A percentile compares a stretch with the other conserved stretches of the same genome.
Conservation (phyloP, 2,113 vertebrate species). For the Grammomys surdaster region DNA sequence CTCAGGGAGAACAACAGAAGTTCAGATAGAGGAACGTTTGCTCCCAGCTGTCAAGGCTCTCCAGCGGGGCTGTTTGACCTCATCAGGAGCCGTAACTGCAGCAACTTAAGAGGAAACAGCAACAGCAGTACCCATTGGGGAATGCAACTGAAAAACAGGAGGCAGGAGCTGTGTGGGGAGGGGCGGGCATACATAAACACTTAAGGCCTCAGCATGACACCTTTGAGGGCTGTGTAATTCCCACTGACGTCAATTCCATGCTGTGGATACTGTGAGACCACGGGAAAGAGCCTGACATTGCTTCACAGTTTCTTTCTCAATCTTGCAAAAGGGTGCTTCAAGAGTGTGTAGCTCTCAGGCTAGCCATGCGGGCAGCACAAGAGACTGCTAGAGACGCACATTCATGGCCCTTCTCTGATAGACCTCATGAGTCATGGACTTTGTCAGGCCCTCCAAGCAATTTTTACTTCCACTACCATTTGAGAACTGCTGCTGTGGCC, state of each 20-base stretch:
- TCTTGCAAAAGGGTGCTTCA: not conserved
- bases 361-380: not conserved
- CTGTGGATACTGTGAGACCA: constrained; percentile 45
- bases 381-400: not conserved
- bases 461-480: constrained; percentile 6
- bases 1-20: constrained; percentile 47
- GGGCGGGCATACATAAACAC: constrained; percentile 63
- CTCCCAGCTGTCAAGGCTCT: constrained; percentile 59
- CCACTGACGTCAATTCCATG: constrained; percentile 78
- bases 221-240: constrained; percentile 69
- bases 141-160: constrained; percentile 76
- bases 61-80: constrained; percentile 77
- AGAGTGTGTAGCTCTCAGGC: constrained; percentile 13
- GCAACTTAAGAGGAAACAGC: constrained; percentile 69
- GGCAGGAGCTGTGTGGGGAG: constrained; percentile 19
- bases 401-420: not conserved
- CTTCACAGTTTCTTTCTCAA: constrained; percentile 21
- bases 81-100: constrained; percentile 78
- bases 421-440: not conserved
- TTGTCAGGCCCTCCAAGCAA: not conserved
- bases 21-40: constrained; percentile 60
- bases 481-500: not conserved
- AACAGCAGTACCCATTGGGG: constrained; percentile 71
- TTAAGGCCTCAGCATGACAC: constrained; percentile 62
- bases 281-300: constrained; percentile 66